Evolutionary conservation across 2,113 vertebrate species (phyloP), one percentile per base, ranked within the genome.

Genomic region (Eurystomus gularis): DNA sequence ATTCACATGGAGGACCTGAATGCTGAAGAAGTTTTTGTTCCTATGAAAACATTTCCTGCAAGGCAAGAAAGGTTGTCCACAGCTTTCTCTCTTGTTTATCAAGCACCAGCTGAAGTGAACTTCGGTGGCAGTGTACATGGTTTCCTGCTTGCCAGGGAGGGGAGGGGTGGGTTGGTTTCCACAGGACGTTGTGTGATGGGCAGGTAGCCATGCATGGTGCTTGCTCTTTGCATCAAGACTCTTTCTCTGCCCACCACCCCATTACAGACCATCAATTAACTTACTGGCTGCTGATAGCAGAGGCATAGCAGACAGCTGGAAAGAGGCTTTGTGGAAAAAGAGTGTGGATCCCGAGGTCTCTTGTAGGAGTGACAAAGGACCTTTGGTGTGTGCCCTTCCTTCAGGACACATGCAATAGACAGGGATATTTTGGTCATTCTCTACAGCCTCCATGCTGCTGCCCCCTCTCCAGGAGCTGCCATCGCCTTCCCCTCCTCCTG

Each of bases 191-290:
- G 0, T 11, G 19, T 25, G 9, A 35, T 0, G 10, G 33, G 19
- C 25, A 33, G 13, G n/a, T 18, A 28, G 37, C n/a, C 51, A 18
- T 0, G 0, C 19, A 29, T 0, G 1, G 7, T 2, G 0, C 8
- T 33, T 35, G 39, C 17, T 65, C 44, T 76, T 73, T 21, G 17
- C n/a, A 14, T 40, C 35, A 17, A 9, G 52, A 7, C 35, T 44
- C 55, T 58, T 51, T 48, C 69, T 37, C 18, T 70, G 77, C 40
- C 73, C 2, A 0, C 19, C 7, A 2, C 31, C 49, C 44, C 16
- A 2, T 55, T n/a, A 8, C 17, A 49, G 68, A 15, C 13, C 3
- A 4, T n/a, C 5, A 0, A 37, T n/a, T 48, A 6, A 17, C 40
- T 65, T 7, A 3, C 7, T 3, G 1, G 24, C 44, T 57, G 40